phyloP scores from a whole-genome alignment of 2,888 invertebrate species.

The Gibbula magus region DNA sequence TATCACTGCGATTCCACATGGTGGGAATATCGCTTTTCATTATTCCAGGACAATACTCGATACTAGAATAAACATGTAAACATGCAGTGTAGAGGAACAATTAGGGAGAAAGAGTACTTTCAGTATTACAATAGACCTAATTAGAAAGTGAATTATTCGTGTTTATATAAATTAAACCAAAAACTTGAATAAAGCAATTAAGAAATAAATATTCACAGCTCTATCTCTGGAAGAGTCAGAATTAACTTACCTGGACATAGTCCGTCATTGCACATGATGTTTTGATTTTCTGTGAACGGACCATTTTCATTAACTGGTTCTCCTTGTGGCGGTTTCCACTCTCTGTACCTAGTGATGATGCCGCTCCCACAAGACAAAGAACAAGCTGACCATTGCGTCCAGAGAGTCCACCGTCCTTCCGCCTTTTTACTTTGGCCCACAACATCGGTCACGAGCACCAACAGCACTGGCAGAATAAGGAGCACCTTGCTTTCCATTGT shows the following conservation, averaged over 20 bases:
- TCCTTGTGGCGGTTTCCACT: neutral
- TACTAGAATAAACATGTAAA: no score
- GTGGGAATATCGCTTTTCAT: no score
- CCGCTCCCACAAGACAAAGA: constrained; percentile 47
- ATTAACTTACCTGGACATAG: neutral
- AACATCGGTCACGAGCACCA: neutral
- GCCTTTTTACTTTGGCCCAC: neutral
- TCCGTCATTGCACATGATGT: neutral
- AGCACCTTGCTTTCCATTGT: neutral
- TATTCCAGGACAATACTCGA: no score
- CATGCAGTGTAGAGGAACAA: no score
- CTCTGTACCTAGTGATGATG: neutral
- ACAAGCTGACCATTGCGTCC: constrained; percentile 44
- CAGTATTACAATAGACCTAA: no score
- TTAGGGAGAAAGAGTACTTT: no score
- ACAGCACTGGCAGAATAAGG: neutral
- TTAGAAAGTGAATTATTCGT: no score
- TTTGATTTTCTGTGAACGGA: neutral
- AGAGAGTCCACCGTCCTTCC: constrained; percentile 41
- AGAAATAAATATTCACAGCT: no score
- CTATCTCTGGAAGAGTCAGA: no score
- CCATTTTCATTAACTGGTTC: neutral
- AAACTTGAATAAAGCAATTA: no score
- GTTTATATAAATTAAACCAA: no score
- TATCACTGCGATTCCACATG: no score